Base-by-base conservation (phyloP, 2,797 vertebrate genomes). In the Sebastes minor region DNA sequence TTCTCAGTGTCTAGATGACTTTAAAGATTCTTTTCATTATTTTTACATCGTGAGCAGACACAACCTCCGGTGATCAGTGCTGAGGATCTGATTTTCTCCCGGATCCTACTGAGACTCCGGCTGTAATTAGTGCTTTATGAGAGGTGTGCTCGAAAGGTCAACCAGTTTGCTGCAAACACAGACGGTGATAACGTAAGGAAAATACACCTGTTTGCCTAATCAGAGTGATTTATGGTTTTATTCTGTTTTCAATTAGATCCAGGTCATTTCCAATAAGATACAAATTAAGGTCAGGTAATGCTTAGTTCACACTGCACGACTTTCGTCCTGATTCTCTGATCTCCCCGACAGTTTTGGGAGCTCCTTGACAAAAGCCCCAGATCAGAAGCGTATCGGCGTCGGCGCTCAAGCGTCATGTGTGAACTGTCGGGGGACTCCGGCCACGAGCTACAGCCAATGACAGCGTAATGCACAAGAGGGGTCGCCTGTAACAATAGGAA, bases 101-200 rank as follows among this genome's bases (percentile, higher is more conserved):
- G 1, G 27, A 65, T 49, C 28, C 35, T 75, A 76, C 82, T 20
- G 46, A 55, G 59, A 76, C 42, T 49, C 22, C 2, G 18, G 10
- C 35, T 38, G 38, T 74, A 78, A 87, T 89, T 78, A 86, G 56
- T 10, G 63, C 70, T 74, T 78, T 65, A 38, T 78, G 76, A 72
- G 35, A 79, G 35, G 63, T 80, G 65, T 67, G 56, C n/a, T 13
- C 6, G 20, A 89, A 91, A 93, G 88, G 86, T 82, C 79, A 82
- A 38, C 18, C 42, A 28, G 38, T 85, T 82, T 81, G 27, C 27
- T n/a, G 27, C 71, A 66, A 65, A 46, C 63, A 66, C 32, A 62
- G 52, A 53, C 13, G 4, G 62, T 11, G 28, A 62, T 52, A 14
- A 33, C n/a, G 30, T 20, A 5, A 32, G 63, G 61, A 12, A 63